Conservation (phyloP, 2,113 vertebrate species). For the Dicerorhinus sumatrensis region DNA sequence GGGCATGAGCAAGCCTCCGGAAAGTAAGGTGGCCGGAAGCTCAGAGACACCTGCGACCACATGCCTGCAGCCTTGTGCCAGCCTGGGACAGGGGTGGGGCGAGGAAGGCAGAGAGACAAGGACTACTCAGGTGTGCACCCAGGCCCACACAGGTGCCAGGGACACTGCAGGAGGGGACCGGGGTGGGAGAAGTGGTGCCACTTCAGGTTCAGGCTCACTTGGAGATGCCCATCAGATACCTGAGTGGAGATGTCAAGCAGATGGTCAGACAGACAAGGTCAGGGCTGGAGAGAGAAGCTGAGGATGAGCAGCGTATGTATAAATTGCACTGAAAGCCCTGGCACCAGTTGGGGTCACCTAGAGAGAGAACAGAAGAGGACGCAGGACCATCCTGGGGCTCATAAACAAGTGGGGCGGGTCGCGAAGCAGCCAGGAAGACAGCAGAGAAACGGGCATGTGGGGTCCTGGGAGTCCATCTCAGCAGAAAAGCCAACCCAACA, state of each 20-base stretch:
- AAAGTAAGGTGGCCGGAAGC: background rate
- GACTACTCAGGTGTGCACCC: too few relatives aligned
- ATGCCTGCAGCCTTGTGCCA: too few relatives aligned
- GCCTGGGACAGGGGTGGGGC: background rate
- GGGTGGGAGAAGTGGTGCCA: background rate
- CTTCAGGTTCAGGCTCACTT: background rate
- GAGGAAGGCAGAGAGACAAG: background rate
- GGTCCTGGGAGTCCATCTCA: too few relatives aligned
- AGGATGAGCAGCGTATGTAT: fast-evolving
- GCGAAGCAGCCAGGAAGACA: background rate
- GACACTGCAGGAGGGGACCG: background rate
- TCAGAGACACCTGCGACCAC: background rate
- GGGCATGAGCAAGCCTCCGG: fast-evolving
- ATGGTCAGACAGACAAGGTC: background rate
- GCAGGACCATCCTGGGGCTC: background rate
- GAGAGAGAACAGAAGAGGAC: background rate
- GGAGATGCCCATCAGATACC: background rate
- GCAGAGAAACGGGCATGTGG: background rate
- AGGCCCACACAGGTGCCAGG: background rate
- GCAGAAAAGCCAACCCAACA: background rate
- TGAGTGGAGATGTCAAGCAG: too few relatives aligned
- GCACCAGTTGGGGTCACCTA: background rate
- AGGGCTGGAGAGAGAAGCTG: background rate
- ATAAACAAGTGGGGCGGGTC: background rate
- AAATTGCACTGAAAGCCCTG: background rate